phyloP scores from a whole-genome alignment of 2,113 vertebrate genomes.

The Tringa solitaria region DNA sequence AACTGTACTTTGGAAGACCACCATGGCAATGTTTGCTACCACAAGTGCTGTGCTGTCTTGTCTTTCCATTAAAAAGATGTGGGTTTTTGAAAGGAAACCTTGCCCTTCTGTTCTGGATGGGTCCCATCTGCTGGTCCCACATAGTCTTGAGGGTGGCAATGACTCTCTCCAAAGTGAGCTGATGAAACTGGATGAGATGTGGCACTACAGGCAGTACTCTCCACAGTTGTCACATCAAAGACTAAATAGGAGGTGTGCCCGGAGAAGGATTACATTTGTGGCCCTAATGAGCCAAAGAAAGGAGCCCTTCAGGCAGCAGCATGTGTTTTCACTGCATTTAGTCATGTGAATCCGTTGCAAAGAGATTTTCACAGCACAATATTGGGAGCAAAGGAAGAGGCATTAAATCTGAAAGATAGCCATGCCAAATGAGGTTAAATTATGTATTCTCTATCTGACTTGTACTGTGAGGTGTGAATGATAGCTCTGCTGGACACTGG shows the following conservation, averaged over 20 bases:
- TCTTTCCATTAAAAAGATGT: accelerated
- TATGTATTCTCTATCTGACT: background rate
- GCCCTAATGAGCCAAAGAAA: background rate
- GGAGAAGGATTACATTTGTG: background rate
- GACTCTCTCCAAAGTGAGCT: background rate
- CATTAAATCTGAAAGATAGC: background rate
- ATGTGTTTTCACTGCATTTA: background rate
- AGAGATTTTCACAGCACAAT: background rate
- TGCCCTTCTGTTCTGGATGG: background rate
- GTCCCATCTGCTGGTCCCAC: background rate
- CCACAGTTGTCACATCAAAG: background rate
- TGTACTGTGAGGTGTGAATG: background rate
- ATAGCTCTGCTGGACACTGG: background rate
- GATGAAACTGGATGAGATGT: background rate
- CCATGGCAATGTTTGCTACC: background rate
- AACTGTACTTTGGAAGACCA: background rate
- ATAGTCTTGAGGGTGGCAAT: background rate
- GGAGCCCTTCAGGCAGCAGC: background rate
- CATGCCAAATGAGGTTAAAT: background rate
- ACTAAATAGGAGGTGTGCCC: background rate
- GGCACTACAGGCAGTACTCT: background rate
- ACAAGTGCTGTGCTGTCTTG: background rate
- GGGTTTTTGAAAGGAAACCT: background rate
- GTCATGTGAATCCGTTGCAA: background rate
- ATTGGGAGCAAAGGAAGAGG: background rate